Percentiles rank a stretch among this genome's conserved stretches.
Conservation (phyloP, 2,113 vertebrate genomes). For the Pseudopodoces humilis region DNA sequence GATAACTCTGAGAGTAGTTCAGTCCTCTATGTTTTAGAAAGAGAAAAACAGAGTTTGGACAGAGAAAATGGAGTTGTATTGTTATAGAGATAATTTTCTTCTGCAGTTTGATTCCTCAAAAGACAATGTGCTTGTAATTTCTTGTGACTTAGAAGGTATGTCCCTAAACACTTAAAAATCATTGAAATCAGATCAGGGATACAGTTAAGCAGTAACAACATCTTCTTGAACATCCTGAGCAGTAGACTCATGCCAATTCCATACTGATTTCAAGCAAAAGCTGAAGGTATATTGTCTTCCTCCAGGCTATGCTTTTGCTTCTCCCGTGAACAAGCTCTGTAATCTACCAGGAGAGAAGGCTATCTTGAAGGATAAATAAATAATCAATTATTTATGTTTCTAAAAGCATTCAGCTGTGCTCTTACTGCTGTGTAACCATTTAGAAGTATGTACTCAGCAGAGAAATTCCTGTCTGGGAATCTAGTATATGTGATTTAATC, state of each 20-base stretch:
- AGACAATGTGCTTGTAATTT: background rate
- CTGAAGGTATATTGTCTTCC: constrained; percentile 22
- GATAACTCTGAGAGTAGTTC: background rate
- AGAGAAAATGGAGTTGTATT: background rate
- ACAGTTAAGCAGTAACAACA: background rate
- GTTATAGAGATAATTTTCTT: background rate
- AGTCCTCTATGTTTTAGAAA: background rate
- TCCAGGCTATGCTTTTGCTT: constrained; percentile 41
- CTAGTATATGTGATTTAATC: background rate
- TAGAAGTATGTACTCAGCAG: constrained; percentile 18
- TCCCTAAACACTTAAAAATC: background rate
- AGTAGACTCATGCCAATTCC: background rate
- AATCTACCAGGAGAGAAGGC: constrained; percentile 38
- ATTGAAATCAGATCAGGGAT: background rate
- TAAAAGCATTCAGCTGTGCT: constrained; percentile 47
- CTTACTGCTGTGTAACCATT: constrained; percentile 10
- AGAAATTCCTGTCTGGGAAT: constrained; percentile 21
- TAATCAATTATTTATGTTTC: constrained; percentile 62
- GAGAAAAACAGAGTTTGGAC: background rate
- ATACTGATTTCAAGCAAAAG: background rate
- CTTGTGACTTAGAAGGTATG: background rate
- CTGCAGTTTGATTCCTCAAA: background rate
- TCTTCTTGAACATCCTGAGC: background rate
- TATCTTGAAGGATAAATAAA: constrained; percentile 61
- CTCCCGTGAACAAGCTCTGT: constrained; percentile 25